Percentiles rank a stretch among this genome's conserved stretches.
phyloP scores from a whole-genome alignment of 2,797 vertebrate species.

The Helicolenus hilgendorfi region DNA sequence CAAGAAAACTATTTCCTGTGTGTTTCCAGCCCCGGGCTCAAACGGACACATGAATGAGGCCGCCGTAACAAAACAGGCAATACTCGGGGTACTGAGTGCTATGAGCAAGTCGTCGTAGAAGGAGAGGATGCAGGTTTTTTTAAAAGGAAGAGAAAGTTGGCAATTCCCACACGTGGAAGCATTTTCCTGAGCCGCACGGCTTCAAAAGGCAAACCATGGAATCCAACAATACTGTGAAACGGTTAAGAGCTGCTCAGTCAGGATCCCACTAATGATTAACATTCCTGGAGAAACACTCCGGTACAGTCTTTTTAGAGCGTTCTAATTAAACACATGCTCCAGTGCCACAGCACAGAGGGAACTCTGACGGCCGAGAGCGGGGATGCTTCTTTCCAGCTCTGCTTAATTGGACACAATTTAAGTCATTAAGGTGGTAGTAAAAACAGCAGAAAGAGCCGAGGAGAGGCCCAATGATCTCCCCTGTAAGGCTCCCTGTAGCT shows the following conservation, averaged over 20 bases:
- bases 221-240: conserved; percentile 84
- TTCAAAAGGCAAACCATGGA: conserved; percentile 84
- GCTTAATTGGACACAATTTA: conserved; percentile 88
- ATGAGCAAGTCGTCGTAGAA: conserved; percentile 27
- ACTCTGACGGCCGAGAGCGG: conserved; percentile 68
- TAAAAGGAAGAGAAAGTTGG: conserved; percentile 58
- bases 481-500: conserved; percentile 57
- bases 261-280: conserved; percentile 90
- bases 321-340: conserved; percentile 90
- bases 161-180: conserved; percentile 86
- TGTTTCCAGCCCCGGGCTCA: conserved; percentile 63
- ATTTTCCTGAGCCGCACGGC: conserved; percentile 74
- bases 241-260: conserved; percentile 84
- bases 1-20: conserved; percentile 75
- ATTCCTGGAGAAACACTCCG: conserved; percentile 87
- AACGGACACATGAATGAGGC: conserved; percentile 70
- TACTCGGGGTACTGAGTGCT: conserved; percentile 25
- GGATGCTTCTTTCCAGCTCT: conserved; percentile 78
- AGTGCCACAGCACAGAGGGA: conserved; percentile 82
- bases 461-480: conserved; percentile 58
- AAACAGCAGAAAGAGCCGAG: conserved; percentile 72
- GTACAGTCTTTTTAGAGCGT: conserved; percentile 83
- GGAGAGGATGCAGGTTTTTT: conserved; percentile 27
- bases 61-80: conserved; percentile 57
- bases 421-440: conserved; percentile 87